Evolutionary conservation across 2,113 vertebrate species (phyloP).

Genomic region (Piprites chloris): DNA sequence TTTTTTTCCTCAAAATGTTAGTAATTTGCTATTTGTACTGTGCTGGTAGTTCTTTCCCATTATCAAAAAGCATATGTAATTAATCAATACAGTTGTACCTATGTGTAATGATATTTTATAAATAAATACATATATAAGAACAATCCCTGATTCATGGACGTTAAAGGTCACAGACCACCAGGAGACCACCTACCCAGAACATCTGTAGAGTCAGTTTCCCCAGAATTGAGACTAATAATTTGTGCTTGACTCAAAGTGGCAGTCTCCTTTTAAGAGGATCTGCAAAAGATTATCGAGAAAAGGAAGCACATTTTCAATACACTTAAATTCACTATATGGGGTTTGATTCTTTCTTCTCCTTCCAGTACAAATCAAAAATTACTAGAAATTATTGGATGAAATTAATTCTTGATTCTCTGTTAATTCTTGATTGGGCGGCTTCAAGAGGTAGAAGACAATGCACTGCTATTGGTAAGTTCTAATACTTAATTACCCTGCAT

Average conservation of each 20-base stretch:
- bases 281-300: constrained; percentile 49
- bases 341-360: constrained; percentile 14
- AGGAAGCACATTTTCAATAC: constrained; percentile 22
- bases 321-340: neutral
- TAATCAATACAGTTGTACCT: constrained; percentile 1
- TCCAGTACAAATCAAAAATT: neutral
- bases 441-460: neutral
- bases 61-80: neutral
- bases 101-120: constrained; percentile 29
- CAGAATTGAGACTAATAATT: constrained; percentile 17
- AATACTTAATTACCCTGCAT: neutral
- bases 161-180: constrained; percentile 24
- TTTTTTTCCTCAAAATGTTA: constrained; percentile 12
- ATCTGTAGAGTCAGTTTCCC: constrained; percentile 24
- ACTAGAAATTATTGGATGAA: neutral
- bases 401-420: neutral
- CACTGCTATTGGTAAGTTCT: neutral
- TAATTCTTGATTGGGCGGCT: neutral
- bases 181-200: constrained; percentile 48
- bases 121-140: constrained; percentile 22
- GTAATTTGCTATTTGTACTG: constrained; percentile 17
- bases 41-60: neutral
- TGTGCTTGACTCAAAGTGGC: constrained; percentile 22
- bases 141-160: constrained; percentile 1
- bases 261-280: constrained; percentile 35